phyloP scores from a whole-genome alignment of 2,797 vertebrate species.

The Liparis tanakae region DNA sequence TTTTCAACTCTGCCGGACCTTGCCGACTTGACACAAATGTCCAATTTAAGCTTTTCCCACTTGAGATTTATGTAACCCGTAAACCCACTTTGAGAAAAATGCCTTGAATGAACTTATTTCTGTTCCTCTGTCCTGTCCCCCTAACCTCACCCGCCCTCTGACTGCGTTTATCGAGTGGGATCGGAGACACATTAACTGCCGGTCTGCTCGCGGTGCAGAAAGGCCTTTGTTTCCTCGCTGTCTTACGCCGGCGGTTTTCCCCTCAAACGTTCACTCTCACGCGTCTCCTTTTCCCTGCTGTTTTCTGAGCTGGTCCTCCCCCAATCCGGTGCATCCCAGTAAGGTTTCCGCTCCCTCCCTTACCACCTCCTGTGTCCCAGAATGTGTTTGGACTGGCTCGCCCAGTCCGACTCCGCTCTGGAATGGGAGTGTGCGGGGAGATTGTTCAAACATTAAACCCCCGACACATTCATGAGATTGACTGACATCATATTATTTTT shows the following conservation, averaged over 20 bases:
- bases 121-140: constrained; percentile 47
- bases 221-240: constrained; percentile 73
- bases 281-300: constrained; percentile 77
- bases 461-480: constrained; percentile 45
- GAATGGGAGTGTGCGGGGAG: constrained; percentile 35
- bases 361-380: constrained; percentile 62
- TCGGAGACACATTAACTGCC: constrained; percentile 71
- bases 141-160: constrained; percentile 49
- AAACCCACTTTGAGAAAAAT: constrained; percentile 63
- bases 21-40: constrained; percentile 59
- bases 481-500: constrained; percentile 76
- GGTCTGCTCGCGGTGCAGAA: constrained; percentile 66
- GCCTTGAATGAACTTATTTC: constrained; percentile 55
- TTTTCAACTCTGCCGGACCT: constrained; percentile 34
- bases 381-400: constrained; percentile 79
- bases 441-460: constrained; percentile 61
- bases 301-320: constrained; percentile 70
- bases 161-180: constrained; percentile 63
- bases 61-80: constrained; percentile 64
- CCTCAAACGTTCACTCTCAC: constrained; percentile 75
- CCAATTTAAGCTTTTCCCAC: constrained; percentile 51
- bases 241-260: constrained; percentile 66
- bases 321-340: constrained; percentile 57
- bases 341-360: constrained; percentile 64
- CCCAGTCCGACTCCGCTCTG: constrained; percentile 38